Base-by-base conservation (phyloP, 2,113 vertebrate genomes). In the Engystomops pustulosus region DNA sequence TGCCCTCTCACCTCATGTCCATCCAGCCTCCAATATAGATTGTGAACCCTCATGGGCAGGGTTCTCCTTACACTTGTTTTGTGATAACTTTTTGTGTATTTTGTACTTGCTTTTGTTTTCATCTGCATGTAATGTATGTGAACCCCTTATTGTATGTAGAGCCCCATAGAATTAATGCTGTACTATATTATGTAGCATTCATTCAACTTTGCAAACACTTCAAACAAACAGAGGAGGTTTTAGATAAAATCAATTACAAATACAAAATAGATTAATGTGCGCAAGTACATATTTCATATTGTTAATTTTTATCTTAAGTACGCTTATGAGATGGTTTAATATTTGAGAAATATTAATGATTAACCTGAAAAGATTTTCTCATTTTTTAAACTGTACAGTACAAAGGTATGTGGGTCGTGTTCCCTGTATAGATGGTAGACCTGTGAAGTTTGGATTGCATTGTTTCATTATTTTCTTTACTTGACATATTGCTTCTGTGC, bases 261-360 rank as follows among this genome's bases (percentile, higher is more conserved):
- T 25, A 60, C 1, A 55, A 55, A 23, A 30, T 2, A 77, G 77
- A 84, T 76, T 83, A 51, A 45, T 30, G 20, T 51, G 32, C 44
- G 6, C 27, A 51, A 41, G 11, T 78, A 58, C 15, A 78, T 58
- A 83, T 84, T 84, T 51, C 9, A 38, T 76, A 58, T 70, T 70
- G 83, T 79, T 85, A 85, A 70, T 85, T 45, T 70, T 79, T 79
- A 79, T 70, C 75, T 38, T 78, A 34, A 44, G 62, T 58, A 67
- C 45, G 60, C 55, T 15, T 58, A 70, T 49, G 62, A 79, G 60
- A 70, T n/a, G 38, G 75, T 79, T 70, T 78, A 85, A 85, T 79
- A 79, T 58, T 79, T 85, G 65, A 79, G 27, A 79, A 70, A 23
- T 55, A 79, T 70, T 85, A 85, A 85, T 85, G 36, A 79, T 85